These are phyloP conservation scores for Riptortus pedestris DNA, from an alignment of 1,140 invertebrate species.

Conservation along the genomic window DNA sequence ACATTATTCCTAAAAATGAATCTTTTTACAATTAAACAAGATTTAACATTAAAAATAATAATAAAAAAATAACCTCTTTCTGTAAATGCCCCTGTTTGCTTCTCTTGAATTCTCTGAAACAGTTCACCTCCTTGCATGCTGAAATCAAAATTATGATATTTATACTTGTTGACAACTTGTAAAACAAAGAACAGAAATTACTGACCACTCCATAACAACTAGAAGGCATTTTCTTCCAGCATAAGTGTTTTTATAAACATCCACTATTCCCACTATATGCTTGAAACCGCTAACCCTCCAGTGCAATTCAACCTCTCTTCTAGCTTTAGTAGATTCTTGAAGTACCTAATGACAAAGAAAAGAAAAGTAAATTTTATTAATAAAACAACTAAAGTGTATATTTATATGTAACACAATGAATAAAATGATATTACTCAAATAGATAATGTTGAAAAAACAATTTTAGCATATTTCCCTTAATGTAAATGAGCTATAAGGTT, in stretches of 20 bases:
- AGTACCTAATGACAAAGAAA: conserved; percentile 56
- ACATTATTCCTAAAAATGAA: too few relatives aligned
- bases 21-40: too few relatives aligned
- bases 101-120: conserved; percentile 91
- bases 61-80: conserved; percentile 59
- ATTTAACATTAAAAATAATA: conserved; percentile 1
- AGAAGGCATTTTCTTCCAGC: conserved; percentile 80
- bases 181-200: conserved; percentile 27
- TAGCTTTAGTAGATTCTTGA: conserved; percentile 80
- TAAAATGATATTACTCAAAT: too few relatives aligned
- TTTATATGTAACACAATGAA: too few relatives aligned
- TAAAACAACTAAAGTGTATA: too few relatives aligned
- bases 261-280: conserved; percentile 86
- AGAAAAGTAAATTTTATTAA: too few relatives aligned
- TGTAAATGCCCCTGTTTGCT: conserved; percentile 85
- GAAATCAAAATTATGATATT: conserved; percentile 35
- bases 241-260: conserved; percentile 95
- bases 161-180: too few relatives aligned
- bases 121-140: conserved; percentile 95
- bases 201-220: conserved; percentile 94
- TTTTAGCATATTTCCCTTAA: too few relatives aligned
- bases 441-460: too few relatives aligned
- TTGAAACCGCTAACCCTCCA: conserved; percentile 81
- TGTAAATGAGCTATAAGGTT: too few relatives aligned
- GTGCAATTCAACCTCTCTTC: conserved; percentile 90